phyloP scores from a whole-genome alignment of 2,797 vertebrate species.

The Paratrypauchen microcephalus region DNA sequence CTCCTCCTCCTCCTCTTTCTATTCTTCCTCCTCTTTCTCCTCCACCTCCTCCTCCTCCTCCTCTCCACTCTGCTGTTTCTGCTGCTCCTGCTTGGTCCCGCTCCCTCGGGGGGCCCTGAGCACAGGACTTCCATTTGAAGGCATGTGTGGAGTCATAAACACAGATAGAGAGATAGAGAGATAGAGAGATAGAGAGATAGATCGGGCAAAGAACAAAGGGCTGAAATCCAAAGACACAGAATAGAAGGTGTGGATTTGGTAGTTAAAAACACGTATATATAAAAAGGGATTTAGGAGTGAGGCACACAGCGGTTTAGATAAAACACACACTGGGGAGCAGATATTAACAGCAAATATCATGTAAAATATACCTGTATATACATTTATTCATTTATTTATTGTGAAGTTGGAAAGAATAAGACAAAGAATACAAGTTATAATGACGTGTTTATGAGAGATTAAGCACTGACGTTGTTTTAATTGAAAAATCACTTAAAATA shows the following conservation, averaged over 20 bases:
- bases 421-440: neutral
- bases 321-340: too few relatives aligned
- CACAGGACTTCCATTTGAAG: constrained; percentile 44
- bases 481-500: too few relatives aligned
- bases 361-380: neutral
- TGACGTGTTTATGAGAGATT: neutral
- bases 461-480: too few relatives aligned
- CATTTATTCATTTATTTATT: neutral
- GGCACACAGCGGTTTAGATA: too few relatives aligned
- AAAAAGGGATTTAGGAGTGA: neutral
- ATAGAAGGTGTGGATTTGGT: neutral
- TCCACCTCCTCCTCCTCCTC: constrained; percentile 16
- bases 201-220: constrained; percentile 14
- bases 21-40: too few relatives aligned
- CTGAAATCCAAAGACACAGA: constrained; percentile 32
- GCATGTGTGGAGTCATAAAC: constrained; percentile 5
- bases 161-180: neutral
- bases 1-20: too few relatives aligned
- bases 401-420: neutral
- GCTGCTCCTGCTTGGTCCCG: constrained; percentile 42
- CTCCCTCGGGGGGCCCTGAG: constrained; percentile 70
- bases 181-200: neutral
- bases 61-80: constrained; percentile 30
- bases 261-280: neutral
- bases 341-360: neutral